These are phyloP conservation scores for Osmerus mordax DNA, from an alignment of 2,113 vertebrate species.

Conservation along the genomic window DNA sequence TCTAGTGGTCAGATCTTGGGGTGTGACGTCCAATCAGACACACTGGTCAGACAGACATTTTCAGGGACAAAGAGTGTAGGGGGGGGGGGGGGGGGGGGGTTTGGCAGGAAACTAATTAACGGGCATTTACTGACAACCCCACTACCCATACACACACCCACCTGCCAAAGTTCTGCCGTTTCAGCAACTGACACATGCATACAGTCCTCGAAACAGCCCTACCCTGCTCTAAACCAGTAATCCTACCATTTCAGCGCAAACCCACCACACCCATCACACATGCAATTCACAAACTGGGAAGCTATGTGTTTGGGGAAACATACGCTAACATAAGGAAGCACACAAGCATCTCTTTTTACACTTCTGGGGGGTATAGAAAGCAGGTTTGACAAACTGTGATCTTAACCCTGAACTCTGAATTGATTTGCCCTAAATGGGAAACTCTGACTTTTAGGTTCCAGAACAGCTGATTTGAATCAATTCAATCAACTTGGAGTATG, in stretches of 20 bases:
- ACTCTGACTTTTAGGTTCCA: no score
- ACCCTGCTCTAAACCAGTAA: conserved; percentile 13
- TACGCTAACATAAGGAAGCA: no score
- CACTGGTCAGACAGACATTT: conserved; percentile 50
- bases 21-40: conserved; percentile 32
- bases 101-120: conserved; percentile 61
- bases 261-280: neutral
- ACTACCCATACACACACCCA: neutral
- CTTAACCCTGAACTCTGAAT: no score
- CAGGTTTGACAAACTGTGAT: no score
- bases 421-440: no score
- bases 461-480: no score
- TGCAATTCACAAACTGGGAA: no score
- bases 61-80: conserved; percentile 47
- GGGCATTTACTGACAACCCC: conserved; percentile 54
- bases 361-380: no score
- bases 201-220: conserved; percentile 18
- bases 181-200: conserved; percentile 1
- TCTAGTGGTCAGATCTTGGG: conserved; percentile 16
- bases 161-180: neutral
- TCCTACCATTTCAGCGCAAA: neutral
- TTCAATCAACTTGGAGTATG: no score
- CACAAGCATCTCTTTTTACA: no score
- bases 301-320: no score
- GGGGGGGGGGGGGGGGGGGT: conserved; percentile 35